A percentile compares a stretch with the other conserved stretches of the same genome.
Evolutionary conservation across 2,888 invertebrate species (phyloP).

Genomic region (Atethmia centrago): DNA sequence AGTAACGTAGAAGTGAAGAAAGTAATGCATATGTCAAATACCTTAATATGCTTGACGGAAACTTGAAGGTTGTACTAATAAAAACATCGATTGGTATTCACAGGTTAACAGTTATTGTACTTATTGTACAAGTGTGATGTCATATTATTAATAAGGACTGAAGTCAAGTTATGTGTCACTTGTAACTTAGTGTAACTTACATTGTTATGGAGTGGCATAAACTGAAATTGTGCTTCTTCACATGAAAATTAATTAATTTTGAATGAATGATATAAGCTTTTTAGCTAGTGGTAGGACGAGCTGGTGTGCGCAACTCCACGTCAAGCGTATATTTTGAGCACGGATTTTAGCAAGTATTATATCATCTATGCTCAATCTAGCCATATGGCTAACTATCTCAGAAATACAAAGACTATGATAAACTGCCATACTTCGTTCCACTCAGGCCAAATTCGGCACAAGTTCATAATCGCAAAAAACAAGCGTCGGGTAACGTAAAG

Average conservation of each 20-base stretch:
- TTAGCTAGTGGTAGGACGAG: background rate
- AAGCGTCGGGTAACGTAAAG: constrained; percentile 72
- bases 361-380: background rate
- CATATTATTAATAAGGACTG: constrained; percentile 8
- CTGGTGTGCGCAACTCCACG: background rate
- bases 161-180: constrained; percentile 7
- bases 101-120: constrained; percentile 14
- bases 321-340: background rate
- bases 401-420: constrained; percentile 6
- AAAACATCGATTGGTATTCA: constrained; percentile 42
- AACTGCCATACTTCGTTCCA: constrained; percentile 21
- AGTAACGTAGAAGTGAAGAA: constrained; percentile 2
- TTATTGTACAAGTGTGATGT: constrained; percentile 17
- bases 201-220: background rate
- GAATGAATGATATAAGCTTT: background rate
- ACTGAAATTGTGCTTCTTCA: background rate
- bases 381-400: background rate
- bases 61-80: constrained; percentile 38
- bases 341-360: background rate
- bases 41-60: constrained; percentile 11
- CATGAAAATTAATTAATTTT: constrained; percentile 1
- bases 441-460: constrained; percentile 21
- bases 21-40: constrained; percentile 9
- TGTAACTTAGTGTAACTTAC: constrained; percentile 3
- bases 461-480: constrained; percentile 63